phyloP scores from a whole-genome alignment of 2,888 invertebrate species.

The Drosophila testacea region DNA sequence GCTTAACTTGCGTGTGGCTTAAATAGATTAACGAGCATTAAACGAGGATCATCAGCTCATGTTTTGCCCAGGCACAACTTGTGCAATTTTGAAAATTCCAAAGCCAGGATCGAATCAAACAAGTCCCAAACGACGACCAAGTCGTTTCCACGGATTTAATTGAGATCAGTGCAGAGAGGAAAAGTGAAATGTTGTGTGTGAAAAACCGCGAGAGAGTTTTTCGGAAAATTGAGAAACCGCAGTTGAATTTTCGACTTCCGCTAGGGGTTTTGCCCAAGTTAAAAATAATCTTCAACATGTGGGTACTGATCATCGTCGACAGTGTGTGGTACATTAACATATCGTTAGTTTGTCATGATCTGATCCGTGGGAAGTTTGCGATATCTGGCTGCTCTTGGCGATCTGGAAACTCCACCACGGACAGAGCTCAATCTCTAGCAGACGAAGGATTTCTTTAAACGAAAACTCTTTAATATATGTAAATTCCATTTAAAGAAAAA shows the following conservation, averaged over 20 bases:
- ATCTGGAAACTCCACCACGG: conserved; percentile 68
- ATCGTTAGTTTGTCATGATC: conserved; percentile 66
- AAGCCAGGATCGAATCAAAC: conserved; percentile 75
- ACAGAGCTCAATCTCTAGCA: conserved; percentile 1
- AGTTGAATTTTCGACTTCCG: conserved; percentile 64
- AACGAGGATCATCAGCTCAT: conserved; percentile 57
- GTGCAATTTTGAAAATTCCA: conserved; percentile 79
- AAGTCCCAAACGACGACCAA: conserved; percentile 52
- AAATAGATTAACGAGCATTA: conserved; percentile 73
- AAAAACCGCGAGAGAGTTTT: conserved; percentile 66
- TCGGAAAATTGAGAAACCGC: conserved; percentile 59
- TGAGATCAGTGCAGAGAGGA: conserved; percentile 63
- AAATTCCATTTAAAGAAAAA: conserved; percentile 39
- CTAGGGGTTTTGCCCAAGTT: conserved; percentile 67
- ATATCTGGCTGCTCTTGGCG: conserved; percentile 17
- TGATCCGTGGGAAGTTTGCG: conserved; percentile 62
- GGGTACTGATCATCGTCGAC: conserved; percentile 42
- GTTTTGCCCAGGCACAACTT: conserved; percentile 72
- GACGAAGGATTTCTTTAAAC: conserved; percentile 47
- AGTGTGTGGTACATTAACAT: conserved; percentile 59
- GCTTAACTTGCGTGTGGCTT: conserved; percentile 75
- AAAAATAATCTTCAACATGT: conserved; percentile 75
- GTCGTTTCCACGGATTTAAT: conserved; percentile 66
- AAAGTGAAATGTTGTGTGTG: conserved; percentile 39
- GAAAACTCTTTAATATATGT: conserved; percentile 44